Evolutionary conservation across 2,113 vertebrate genomes (phyloP).

Genomic region (Hypocryptadius cinnamomeus): DNA sequence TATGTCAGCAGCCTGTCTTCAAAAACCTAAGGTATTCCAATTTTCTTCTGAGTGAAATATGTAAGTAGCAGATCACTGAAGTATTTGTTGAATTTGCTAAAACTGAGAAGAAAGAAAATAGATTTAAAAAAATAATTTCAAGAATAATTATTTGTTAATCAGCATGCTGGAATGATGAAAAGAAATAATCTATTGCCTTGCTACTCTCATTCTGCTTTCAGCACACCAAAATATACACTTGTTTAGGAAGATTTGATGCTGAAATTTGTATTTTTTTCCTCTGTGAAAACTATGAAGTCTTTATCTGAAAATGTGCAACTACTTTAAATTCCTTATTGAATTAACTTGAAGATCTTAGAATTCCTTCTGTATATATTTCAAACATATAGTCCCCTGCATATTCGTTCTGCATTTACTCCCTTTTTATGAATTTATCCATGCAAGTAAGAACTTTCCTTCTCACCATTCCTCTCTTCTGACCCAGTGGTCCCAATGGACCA

Average conservation of each 20-base stretch:
- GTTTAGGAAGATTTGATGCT: background rate
- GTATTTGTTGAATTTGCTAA: background rate
- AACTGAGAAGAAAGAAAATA: background rate
- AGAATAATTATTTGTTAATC: background rate
- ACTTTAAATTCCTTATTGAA: background rate
- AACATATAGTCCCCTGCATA: background rate
- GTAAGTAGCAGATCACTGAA: background rate
- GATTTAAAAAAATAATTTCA: background rate
- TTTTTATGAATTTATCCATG: background rate
- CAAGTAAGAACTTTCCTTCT: background rate
- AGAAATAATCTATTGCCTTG: background rate
- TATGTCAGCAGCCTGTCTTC: background rate
- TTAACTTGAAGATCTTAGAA: background rate
- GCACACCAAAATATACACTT: background rate
- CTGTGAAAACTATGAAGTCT: background rate
- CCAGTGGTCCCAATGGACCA: background rate
- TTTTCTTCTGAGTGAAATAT: background rate
- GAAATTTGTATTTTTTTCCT: background rate
- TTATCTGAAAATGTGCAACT: background rate
- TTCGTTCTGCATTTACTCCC: background rate
- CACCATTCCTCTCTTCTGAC: background rate
- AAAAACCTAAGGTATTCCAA: accelerated
- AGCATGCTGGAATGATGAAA: background rate
- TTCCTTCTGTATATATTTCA: background rate
- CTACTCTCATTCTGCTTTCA: background rate